Percentiles rank a stretch among this genome's conserved stretches.
Evolutionary conservation across 2,797 vertebrate genomes (phyloP).

Genomic region (Hybognathus amarus): DNA sequence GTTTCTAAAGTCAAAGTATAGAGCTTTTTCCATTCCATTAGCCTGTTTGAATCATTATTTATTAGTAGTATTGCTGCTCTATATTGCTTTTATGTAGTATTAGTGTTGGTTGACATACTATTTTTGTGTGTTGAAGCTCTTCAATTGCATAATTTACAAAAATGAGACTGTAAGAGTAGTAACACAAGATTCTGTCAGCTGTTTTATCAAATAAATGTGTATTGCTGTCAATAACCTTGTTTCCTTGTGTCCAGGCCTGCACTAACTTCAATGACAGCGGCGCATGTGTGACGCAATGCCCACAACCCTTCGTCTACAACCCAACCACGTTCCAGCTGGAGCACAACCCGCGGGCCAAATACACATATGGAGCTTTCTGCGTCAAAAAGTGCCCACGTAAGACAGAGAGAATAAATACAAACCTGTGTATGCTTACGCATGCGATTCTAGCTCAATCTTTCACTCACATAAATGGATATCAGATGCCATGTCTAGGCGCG

Average conservation of each 20-base stretch:
- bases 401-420: constrained; percentile 57
- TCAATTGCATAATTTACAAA: not conserved
- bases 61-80: constrained; percentile 6
- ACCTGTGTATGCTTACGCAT: constrained; percentile 2
- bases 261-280: constrained; percentile 99
- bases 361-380: constrained; percentile 98
- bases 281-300: constrained; percentile 96
- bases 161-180: not conserved
- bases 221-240: not conserved
- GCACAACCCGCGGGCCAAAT: constrained; percentile 93
- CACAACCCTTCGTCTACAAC: constrained; percentile 96
- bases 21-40: not conserved
- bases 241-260: constrained; percentile 79
- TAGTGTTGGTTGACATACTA: not conserved
- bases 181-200: not conserved
- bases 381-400: constrained; percentile 98
- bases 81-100: not conserved
- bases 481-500: constrained; percentile 8
- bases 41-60: not conserved
- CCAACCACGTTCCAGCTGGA: constrained; percentile 95
- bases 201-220: constrained; percentile 33
- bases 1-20: not conserved
- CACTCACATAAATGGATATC: constrained; percentile 36
- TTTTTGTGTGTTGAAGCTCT: not conserved
- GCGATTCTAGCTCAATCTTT: constrained; percentile 6